Evolutionary conservation across 2,797 vertebrate species (phyloP), one percentile per base, ranked within the genome.

Genomic region (Pempheris klunzingeri): DNA sequence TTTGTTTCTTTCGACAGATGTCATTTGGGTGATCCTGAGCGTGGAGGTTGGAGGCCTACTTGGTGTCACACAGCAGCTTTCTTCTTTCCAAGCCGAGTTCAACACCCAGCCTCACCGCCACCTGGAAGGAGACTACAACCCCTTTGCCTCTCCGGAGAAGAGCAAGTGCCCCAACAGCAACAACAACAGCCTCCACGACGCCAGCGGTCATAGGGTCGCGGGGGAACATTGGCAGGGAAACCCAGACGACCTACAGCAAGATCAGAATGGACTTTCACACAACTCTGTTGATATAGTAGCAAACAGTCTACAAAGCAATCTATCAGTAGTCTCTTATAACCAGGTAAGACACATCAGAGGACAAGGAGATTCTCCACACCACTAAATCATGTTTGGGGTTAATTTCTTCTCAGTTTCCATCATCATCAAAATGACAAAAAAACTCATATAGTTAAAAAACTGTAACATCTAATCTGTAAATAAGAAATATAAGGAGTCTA

Each of bases 1-100:
- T 71, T 69, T 18, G 3, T 59, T 76, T 72, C 14, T 41, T 57
- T 60, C 11, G 36, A 47, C 90, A 99, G 98, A 99, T 92, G 97
- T 99, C 74, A 99, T 99, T 90, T 99, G 98, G 98, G 98, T 99
- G 93, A 99, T 99, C 87, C 96, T 99, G 90, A 99, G 97, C 15
- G 98, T 99, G 90, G 98, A 99, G 90, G 96, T 97, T 76, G 98
- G 98, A 78, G 98, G 98, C 87, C 97, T 99, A 89, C 96, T 99
- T 50, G 98, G 98, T 85, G 98, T 99, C 90, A 99, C 98, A 47
- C 98, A 99, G 94, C 98, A 99, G 94, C 96, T 99, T 81, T 99
- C 98, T 57, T 99, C 98, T 74, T 99, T 99, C 87, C 96, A 99
- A 94, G 98, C 97, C 1, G 98, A 99, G 92, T 99, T 99, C 95